phyloP scores from a whole-genome alignment of 2,797 vertebrate genomes.

The Chiroxiphia lanceolata region DNA sequence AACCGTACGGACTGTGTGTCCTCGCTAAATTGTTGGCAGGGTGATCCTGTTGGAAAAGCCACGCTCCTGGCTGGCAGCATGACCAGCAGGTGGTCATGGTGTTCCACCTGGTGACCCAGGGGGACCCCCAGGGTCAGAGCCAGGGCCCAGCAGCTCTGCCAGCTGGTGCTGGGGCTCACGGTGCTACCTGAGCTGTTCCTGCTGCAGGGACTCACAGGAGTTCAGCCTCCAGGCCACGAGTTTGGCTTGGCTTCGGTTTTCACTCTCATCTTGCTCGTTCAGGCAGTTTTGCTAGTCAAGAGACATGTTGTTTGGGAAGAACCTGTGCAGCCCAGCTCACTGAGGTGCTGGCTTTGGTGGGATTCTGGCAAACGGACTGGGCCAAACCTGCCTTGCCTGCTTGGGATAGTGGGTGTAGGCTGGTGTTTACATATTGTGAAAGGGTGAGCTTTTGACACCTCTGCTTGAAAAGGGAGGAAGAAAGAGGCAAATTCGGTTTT shows the following conservation, averaged over 20 bases:
- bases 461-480: constrained; percentile 53
- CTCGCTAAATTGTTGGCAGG: not conserved
- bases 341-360: not conserved
- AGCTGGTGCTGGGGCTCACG: fast-evolving
- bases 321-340: not conserved
- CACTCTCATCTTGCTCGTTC: not conserved
- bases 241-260: not conserved
- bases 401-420: not conserved
- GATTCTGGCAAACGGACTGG: not conserved
- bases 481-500: constrained; percentile 73
- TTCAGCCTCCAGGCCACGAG: not conserved
- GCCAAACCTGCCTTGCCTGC: not conserved
- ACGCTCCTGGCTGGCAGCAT: not conserved
- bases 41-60: not conserved
- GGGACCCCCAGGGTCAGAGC: not conserved
- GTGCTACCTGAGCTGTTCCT: not conserved
- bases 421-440: not conserved
- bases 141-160: not conserved
- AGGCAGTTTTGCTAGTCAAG: not conserved
- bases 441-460: not conserved
- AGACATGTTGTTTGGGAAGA: not conserved
- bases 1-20: fast-evolving
- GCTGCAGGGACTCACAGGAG: not conserved
- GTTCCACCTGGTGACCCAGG: not conserved
- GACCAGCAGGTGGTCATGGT: fast-evolving